Base-by-base conservation (phyloP, 2,888 invertebrate species). In the Iphiclides podalirius region DNA sequence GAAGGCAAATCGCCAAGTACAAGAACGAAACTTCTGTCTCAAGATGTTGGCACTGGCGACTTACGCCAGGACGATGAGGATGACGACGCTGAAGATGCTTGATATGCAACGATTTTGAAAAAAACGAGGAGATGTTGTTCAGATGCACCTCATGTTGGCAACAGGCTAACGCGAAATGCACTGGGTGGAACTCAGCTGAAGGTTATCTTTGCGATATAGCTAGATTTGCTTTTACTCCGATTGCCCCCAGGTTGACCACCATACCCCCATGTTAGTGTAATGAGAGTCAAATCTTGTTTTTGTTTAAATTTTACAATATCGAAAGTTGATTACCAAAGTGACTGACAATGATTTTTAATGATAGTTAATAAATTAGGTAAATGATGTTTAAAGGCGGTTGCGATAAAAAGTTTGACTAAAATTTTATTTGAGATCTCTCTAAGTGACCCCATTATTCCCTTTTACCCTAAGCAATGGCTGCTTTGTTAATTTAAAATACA, bases 251-350 rank as follows among this genome's bases (percentile, higher is more conserved):
- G 50, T 44, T 63, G 60, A 63, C 39, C 57, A 59, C 54, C 54
- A 63, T 61, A 42, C 58, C 61, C 60, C 39, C 12, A 59, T 14
- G 48, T 60, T 15, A 46, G 55, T 55, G 54, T 36, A 62, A 62
- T 61, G 60, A 54, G 49, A 52, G 46, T 60, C 59, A 52, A 57
- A 57, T 44, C 46, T n/a, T 47, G 34, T 49, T 57, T 55, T 60
- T 57, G 55, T 63, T 60, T 46, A 63, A 59, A 55, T 57, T 53
- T 59, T 63, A 58, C 52, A 46, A 47, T 53, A 55, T 43, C 54
- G 50, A 57, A 57, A 60, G 43, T 54, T 55, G 39, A 53, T 51
- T 44, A 33, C 38, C 55, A 52, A 60, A 56, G 36, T 55, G 57
- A 58, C 34, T 52, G 39, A 60, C 55, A 55, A 47, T 57, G 48